These are phyloP conservation scores for Neoitamus cyanurus DNA, from an alignment of 2,888 invertebrate genomes.

Conservation along the genomic window DNA sequence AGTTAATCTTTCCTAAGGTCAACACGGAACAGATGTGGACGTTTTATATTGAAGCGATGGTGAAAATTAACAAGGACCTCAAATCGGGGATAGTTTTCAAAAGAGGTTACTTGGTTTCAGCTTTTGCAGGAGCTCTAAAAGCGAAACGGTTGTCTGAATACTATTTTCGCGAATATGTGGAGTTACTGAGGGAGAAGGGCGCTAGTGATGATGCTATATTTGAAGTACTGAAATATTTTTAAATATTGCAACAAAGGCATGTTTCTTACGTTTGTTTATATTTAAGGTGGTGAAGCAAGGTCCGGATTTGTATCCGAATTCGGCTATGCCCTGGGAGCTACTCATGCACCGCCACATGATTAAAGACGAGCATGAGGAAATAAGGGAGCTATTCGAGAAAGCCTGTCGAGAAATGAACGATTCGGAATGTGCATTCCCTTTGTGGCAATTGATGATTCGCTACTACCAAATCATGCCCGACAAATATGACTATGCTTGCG, in stretches of 20 bases:
- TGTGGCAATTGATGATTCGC: slow-evolving; percentile 60
- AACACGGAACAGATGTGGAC: slow-evolving; percentile 70
- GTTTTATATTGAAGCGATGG: slow-evolving; percentile 70
- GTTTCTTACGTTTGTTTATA: not conserved
- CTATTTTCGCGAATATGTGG: slow-evolving; percentile 68
- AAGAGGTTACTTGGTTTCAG: slow-evolving; percentile 67
- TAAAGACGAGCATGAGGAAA: slow-evolving; percentile 64
- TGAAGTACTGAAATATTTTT: slow-evolving; percentile 49
- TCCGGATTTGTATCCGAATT: slow-evolving; percentile 64
- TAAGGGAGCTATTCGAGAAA: slow-evolving; percentile 64
- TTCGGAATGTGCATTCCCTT: slow-evolving; percentile 53
- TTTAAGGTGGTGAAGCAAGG: slow-evolving; percentile 58
- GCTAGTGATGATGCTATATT: not conserved
- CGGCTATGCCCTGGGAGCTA: slow-evolving; percentile 69
- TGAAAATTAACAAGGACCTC: slow-evolving; percentile 68
- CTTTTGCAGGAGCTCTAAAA: slow-evolving; percentile 68
- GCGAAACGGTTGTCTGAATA: slow-evolving; percentile 67
- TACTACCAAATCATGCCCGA: slow-evolving; percentile 60
- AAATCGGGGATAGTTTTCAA: slow-evolving; percentile 67
- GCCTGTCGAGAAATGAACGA: slow-evolving; percentile 57
- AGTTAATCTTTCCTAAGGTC: slow-evolving; percentile 55
- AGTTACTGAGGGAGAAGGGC: slow-evolving; percentile 56
- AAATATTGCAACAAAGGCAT: not conserved
- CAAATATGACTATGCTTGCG: slow-evolving; percentile 55
- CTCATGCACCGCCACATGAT: slow-evolving; percentile 67